Percentiles rank a stretch among this genome's conserved stretches.
phyloP scores from a whole-genome alignment of 2,888 invertebrate genomes.

The Aricia artaxerxes region DNA sequence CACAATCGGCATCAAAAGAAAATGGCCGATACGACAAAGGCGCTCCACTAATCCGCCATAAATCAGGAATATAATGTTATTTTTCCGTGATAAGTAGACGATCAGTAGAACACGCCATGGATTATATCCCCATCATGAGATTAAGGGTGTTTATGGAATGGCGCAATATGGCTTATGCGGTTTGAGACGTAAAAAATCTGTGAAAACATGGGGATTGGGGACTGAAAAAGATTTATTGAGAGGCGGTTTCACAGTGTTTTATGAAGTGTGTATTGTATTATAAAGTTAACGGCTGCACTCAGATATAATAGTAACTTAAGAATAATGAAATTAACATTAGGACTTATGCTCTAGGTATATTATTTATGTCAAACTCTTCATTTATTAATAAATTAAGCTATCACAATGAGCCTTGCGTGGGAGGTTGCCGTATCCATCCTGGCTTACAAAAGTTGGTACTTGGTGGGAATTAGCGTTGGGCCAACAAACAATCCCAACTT shows the following conservation, averaged over 20 bases:
- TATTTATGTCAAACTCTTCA: no score
- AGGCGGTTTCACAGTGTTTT: no score
- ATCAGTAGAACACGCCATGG: constrained; percentile 17
- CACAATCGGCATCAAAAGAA: constrained; percentile 24
- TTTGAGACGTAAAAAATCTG: not conserved
- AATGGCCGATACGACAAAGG: not conserved
- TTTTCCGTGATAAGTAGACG: constrained; percentile 25
- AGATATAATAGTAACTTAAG: no score
- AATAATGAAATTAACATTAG: no score
- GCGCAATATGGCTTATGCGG: constrained; percentile 7
- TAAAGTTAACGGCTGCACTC: no score
- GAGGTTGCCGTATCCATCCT: no score
- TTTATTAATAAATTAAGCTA: no score
- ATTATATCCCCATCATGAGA: constrained; percentile 2
- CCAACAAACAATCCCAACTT: no score
- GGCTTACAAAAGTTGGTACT: no score
- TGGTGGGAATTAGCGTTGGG: not conserved
- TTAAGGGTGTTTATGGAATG: constrained; percentile 7
- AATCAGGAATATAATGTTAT: constrained; percentile 20
- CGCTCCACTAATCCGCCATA: constrained; percentile 17
- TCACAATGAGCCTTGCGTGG: no score
- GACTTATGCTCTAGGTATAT: no score
- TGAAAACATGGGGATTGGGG: constrained; percentile 11
- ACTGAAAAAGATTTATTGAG: not conserved
- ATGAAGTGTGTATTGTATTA: no score